Evolutionary conservation across 2,888 invertebrate species (phyloP).

Genomic region (Eupelmus urozonus): DNA sequence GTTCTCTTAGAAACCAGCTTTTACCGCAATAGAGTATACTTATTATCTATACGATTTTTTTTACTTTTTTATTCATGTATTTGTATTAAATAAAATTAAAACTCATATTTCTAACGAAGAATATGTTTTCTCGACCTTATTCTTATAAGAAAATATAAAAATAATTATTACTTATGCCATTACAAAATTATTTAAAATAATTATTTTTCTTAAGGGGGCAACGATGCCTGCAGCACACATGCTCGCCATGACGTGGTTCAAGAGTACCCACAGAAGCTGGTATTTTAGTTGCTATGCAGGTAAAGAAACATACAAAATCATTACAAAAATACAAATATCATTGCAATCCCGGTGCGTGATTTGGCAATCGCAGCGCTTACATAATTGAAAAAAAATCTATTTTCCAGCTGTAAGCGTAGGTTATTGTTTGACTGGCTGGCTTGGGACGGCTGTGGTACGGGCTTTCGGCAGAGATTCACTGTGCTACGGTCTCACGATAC

Average conservation of each 20-base stretch:
- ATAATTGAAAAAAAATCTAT: slow-evolving; percentile 19
- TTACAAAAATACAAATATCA: neutral
- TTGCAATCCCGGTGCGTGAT: neutral
- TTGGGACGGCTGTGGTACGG: slow-evolving; percentile 79
- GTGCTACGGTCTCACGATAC: slow-evolving; percentile 78
- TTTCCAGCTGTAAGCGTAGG: slow-evolving; percentile 79
- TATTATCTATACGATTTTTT: too few species aligned
- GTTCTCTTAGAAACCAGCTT: neutral
- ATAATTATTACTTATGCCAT: neutral
- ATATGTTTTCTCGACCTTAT: neutral
- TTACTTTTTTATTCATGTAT: too few species aligned
- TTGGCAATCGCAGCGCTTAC: neutral
- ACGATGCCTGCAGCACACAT: slow-evolving; percentile 82
- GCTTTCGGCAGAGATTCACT: slow-evolving; percentile 79
- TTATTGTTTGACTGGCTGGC: slow-evolving; percentile 79
- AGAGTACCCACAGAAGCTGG: slow-evolving; percentile 79
- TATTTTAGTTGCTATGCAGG: slow-evolving; percentile 81
- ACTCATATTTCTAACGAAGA: too few species aligned
- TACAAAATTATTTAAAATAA: slow-evolving; percentile 1
- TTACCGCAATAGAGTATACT: neutral
- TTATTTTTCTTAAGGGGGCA: slow-evolving; percentile 77
- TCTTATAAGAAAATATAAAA: too few species aligned
- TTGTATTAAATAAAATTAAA: too few species aligned
- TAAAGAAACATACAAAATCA: slow-evolving; percentile 63
- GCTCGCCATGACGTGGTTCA: slow-evolving; percentile 81